phyloP scores from a whole-genome alignment of 1,140 invertebrate species.

The Luehdorfia chinensis region DNA sequence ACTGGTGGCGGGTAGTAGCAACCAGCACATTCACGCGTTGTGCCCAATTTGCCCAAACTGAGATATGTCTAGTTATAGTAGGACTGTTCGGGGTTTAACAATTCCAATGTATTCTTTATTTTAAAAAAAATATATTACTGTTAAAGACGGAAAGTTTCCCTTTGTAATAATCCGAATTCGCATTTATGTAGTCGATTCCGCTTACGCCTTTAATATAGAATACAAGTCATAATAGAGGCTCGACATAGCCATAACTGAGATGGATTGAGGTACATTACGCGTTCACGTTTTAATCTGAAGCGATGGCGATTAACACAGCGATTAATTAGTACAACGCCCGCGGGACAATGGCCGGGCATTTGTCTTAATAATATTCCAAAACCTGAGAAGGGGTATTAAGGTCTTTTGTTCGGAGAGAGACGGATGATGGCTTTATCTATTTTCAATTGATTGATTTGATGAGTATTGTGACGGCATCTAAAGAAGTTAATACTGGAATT shows the following conservation, averaged over 20 bases:
- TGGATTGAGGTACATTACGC: constrained; percentile 52
- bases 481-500: background rate
- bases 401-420: constrained; percentile 11
- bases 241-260: constrained; percentile 48
- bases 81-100: too few species aligned
- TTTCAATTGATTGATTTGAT: constrained; percentile 5
- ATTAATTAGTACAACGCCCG: constrained; percentile 51
- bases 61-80: too few species aligned
- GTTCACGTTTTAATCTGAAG: constrained; percentile 54
- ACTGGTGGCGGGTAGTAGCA: too few species aligned
- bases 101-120: too few species aligned
- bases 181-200: background rate
- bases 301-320: constrained; percentile 50
- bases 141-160: too few species aligned
- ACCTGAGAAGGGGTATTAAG: constrained; percentile 12
- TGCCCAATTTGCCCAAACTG: too few species aligned
- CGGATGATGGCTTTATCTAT: constrained; percentile 11
- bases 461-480: background rate
- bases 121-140: too few species aligned
- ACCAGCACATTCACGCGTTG: too few species aligned
- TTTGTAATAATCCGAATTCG: too few species aligned
- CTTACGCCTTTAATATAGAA: constrained; percentile 23
- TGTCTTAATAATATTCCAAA: constrained; percentile 40
- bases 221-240: constrained; percentile 19
- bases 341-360: constrained; percentile 45